Percentiles rank a stretch among this genome's conserved stretches.
phyloP scores from a whole-genome alignment of 2,113 vertebrate species.

The Macheiramphus alcinus region DNA sequence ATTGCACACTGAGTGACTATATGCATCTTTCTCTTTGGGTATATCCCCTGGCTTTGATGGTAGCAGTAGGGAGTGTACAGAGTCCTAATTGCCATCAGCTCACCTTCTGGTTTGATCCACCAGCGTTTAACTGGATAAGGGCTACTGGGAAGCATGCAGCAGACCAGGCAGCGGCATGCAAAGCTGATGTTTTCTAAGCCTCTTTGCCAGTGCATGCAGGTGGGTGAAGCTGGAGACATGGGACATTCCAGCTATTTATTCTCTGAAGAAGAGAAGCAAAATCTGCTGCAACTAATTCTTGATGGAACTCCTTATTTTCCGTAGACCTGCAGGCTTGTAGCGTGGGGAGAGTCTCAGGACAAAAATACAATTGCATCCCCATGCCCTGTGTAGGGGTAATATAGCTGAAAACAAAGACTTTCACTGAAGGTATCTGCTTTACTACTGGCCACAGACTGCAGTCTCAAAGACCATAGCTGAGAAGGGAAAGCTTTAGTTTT shows the following conservation, averaged over 20 bases:
- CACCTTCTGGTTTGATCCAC: background rate
- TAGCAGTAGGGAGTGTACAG: background rate
- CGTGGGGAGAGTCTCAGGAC: no score
- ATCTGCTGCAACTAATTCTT: background rate
- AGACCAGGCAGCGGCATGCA: accelerated
- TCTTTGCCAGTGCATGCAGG: background rate
- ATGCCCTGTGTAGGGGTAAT: accelerated
- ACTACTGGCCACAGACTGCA: background rate
- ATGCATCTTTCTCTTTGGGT: background rate
- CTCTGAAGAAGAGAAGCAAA: background rate
- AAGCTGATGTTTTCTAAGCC: background rate
- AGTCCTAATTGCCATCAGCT: background rate
- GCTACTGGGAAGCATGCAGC: background rate
- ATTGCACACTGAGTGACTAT: accelerated
- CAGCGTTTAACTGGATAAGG: background rate
- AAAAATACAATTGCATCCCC: accelerated
- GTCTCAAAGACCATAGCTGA: background rate
- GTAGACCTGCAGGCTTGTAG: background rate
- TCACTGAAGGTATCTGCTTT: background rate
- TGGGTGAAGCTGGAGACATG: background rate
- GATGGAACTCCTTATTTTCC: background rate
- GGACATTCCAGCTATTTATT: background rate
- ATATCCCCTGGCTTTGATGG: background rate
- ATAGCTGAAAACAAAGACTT: background rate
- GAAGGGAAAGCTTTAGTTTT: background rate